phyloP scores from a whole-genome alignment of 2,888 invertebrate species.

The Drosophila tripunctata region DNA sequence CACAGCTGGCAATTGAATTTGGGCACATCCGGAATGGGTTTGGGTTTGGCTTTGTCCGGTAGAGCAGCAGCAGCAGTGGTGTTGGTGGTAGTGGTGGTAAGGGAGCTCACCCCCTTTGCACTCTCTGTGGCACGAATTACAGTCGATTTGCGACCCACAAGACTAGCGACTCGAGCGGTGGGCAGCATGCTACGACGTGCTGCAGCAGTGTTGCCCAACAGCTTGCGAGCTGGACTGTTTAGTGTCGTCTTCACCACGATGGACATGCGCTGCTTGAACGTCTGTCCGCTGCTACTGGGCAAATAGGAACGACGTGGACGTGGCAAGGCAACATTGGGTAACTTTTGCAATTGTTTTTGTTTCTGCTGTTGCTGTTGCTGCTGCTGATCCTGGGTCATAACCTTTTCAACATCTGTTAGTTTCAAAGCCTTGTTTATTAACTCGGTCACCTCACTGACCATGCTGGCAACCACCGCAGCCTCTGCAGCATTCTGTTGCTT shows the following conservation, averaged over 20 bases:
- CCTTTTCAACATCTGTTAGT: constrained; percentile 51
- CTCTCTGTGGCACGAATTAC: constrained; percentile 17
- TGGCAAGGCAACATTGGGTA: constrained; percentile 19
- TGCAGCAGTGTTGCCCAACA: constrained; percentile 1
- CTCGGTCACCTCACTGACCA: constrained; percentile 70
- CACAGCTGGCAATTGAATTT: constrained; percentile 67
- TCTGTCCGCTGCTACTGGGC: constrained; percentile 54
- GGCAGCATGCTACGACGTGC: constrained; percentile 61
- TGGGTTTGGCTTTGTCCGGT: background rate
- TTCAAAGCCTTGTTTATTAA: constrained; percentile 73
- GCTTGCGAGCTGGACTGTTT: constrained; percentile 81
- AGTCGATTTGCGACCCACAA: constrained; percentile 37
- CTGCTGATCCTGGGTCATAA: constrained; percentile 1
- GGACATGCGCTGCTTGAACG: constrained; percentile 81
- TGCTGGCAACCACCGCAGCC: constrained; percentile 22
- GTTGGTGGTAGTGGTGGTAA: too few relatives aligned
- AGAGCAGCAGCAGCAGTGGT: too few relatives aligned
- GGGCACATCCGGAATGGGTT: background rate
- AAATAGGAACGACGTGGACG: constrained; percentile 55
- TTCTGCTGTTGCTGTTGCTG: too few relatives aligned
- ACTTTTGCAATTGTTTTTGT: constrained; percentile 4
- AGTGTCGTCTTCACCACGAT: constrained; percentile 81
- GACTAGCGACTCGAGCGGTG: too few relatives aligned
- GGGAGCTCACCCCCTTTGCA: too few relatives aligned
- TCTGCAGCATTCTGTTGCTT: too few relatives aligned